Conservation (phyloP, 92 coral and sea anemone species). For the Galaxea fascicularis region DNA sequence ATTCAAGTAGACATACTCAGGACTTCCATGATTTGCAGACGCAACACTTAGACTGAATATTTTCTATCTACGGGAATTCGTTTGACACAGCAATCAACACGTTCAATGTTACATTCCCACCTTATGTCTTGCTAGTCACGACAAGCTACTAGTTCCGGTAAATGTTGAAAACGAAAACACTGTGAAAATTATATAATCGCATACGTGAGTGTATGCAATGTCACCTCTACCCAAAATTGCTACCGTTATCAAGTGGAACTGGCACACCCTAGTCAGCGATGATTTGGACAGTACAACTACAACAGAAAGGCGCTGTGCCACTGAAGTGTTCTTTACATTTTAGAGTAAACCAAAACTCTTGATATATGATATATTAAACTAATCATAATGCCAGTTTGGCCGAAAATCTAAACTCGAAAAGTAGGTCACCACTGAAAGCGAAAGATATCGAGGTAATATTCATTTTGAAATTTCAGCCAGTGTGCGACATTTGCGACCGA, state of each 20-base stretch:
- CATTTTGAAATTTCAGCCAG: neutral
- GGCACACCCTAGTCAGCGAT: too few relatives aligned
- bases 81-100: neutral
- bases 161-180: neutral
- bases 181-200: neutral
- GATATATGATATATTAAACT: too few relatives aligned
- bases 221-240: too few relatives aligned
- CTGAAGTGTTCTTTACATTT: too few relatives aligned
- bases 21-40: neutral
- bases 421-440: neutral
- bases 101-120: neutral
- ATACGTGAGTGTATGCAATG: too few relatives aligned
- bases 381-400: too few relatives aligned
- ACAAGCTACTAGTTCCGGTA: neutral
- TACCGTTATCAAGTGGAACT: too few relatives aligned
- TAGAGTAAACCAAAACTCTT: too few relatives aligned
- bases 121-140: slow-evolving; percentile 27
- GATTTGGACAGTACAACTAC: too few relatives aligned
- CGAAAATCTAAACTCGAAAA: neutral
- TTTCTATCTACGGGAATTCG: neutral
- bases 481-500: neutral
- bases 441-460: neutral
- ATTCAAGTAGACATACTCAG: neutral
- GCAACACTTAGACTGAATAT: neutral
- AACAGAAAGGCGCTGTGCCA: too few relatives aligned